phyloP scores from a whole-genome alignment of 2,113 vertebrate genomes.

The Dissostichus mawsoni region DNA sequence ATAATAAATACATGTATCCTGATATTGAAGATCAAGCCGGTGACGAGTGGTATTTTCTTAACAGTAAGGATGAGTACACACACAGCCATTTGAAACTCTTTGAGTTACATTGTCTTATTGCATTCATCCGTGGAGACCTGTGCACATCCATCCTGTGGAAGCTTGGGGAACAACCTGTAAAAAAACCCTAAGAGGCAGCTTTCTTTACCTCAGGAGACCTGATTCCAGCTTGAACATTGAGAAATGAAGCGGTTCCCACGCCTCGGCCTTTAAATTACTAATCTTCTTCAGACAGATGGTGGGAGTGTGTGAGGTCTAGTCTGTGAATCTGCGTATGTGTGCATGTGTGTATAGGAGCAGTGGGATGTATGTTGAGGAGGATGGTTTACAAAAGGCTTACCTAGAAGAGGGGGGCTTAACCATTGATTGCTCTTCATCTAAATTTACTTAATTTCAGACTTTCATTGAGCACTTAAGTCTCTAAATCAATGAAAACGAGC shows the following conservation, averaged over 20 bases:
- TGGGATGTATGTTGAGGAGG: constrained; percentile 19
- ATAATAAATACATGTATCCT: too few relatives aligned
- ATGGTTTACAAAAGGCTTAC: constrained; percentile 45
- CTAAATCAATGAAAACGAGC: constrained; percentile 28
- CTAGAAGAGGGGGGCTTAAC: constrained; percentile 56
- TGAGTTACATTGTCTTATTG: neutral
- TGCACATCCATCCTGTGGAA: neutral
- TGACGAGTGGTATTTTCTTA: too few relatives aligned
- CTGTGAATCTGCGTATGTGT: neutral
- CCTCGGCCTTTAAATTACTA: constrained; percentile 67
- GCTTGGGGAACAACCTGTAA: constrained; percentile 9
- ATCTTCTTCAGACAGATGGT: constrained; percentile 66
- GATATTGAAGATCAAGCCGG: too few relatives aligned
- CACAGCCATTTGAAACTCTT: constrained; percentile 8
- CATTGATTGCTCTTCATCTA: constrained; percentile 47
- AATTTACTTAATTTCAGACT: constrained; percentile 51
- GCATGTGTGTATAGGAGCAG: constrained; percentile 34
- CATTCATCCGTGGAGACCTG: constrained; percentile 6
- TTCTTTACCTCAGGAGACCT: constrained; percentile 65
- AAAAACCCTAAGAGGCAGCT: constrained; percentile 46
- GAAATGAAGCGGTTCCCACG: constrained; percentile 70
- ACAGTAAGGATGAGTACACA: neutral
- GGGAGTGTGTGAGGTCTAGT: constrained; percentile 14
- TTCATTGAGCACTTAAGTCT: constrained; percentile 10
- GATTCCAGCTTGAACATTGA: constrained; percentile 32